Evolutionary conservation across 2,113 vertebrate species (phyloP).

Genomic region (Pogonocichla stellata): DNA sequence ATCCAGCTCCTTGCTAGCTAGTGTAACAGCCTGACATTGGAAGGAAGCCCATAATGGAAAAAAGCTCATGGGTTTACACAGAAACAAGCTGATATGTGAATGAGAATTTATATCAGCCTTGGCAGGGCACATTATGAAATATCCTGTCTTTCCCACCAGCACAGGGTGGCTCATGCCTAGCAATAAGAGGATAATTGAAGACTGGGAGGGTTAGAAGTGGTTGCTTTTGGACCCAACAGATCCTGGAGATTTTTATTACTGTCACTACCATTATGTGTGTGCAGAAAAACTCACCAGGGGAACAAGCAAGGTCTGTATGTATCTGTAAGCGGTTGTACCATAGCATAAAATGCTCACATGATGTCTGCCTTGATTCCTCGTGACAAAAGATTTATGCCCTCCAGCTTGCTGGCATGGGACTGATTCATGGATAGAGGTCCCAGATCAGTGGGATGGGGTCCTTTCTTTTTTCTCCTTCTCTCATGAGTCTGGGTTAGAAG

Average conservation of each 20-base stretch:
- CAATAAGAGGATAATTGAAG: not conserved
- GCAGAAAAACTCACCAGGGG: not conserved
- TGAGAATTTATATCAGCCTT: not conserved
- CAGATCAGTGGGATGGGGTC: not conserved
- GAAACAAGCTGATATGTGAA: not conserved
- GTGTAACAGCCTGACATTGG: not conserved
- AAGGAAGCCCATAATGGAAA: not conserved
- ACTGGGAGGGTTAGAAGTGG: not conserved
- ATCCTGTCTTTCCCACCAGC: not conserved
- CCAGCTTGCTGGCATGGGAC: not conserved
- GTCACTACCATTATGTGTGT: not conserved
- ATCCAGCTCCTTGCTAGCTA: not conserved
- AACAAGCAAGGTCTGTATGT: not conserved
- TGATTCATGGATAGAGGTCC: not conserved
- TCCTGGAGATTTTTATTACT: not conserved
- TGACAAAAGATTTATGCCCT: not conserved
- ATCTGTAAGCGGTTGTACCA: not conserved
- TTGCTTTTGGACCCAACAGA: not conserved
- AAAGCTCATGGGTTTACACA: not conserved
- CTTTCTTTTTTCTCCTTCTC: not conserved
- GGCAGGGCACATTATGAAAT: not conserved
- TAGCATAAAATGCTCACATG: not conserved
- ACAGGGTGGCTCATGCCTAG: not conserved
- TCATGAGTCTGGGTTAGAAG: not conserved
- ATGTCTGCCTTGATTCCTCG: not conserved